Percentiles rank a stretch among this genome's conserved stretches.
Conservation (phyloP, 2,888 invertebrate genomes). For the Hipparchia sbordonii region DNA sequence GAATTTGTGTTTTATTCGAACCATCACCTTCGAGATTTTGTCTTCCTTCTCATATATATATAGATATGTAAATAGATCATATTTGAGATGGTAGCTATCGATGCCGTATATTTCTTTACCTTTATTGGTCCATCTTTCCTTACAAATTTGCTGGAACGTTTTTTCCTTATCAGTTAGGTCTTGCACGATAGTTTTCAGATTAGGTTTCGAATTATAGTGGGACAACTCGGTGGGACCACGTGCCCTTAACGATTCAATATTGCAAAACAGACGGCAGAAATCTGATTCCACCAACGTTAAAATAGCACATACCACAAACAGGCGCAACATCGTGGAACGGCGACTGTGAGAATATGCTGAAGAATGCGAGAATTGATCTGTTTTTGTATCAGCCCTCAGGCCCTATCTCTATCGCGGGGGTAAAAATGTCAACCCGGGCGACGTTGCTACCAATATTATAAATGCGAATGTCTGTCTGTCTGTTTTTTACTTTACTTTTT, state of each 20-base stretch:
- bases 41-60: neutral
- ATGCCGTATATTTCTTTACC: neutral
- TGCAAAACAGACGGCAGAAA: neutral
- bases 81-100: constrained; percentile 1
- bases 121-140: too few species aligned
- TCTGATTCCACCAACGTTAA: neutral
- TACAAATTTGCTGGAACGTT: neutral
- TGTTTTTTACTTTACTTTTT: too few species aligned
- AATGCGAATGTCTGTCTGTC: too few species aligned
- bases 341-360: neutral
- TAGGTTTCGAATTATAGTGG: neutral
- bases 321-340: neutral
- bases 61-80: neutral
- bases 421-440: too few species aligned
- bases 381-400: neutral
- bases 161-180: neutral
- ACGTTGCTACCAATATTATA: too few species aligned
- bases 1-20: constrained; percentile 11
- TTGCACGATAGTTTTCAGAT: neutral
- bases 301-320: neutral
- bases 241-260: neutral
- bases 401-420: too few species aligned
- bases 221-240: too few species aligned
- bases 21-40: neutral
- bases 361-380: too few species aligned